These are phyloP conservation scores for Calephelis perditalis DNA, from an alignment of 2,888 invertebrate genomes.

Conservation along the genomic window DNA sequence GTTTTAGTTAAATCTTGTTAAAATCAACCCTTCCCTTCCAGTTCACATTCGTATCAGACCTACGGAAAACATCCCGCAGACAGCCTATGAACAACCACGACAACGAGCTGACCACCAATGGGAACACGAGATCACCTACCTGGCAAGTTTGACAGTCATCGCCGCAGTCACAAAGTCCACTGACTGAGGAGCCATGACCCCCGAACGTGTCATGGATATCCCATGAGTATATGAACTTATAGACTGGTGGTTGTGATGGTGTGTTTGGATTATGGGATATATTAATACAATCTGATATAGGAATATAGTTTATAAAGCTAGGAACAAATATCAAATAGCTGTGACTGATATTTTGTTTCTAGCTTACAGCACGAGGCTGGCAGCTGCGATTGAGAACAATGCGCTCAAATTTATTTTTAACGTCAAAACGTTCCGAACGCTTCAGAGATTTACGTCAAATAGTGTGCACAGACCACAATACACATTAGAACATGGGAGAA, in stretches of 20 bases:
- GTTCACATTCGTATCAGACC: conserved; percentile 63
- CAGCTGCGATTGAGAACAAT: too few relatives aligned
- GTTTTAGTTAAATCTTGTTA: too few relatives aligned
- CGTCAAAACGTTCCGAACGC: too few relatives aligned
- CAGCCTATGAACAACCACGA: conserved; percentile 45
- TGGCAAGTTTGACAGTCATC: conserved; percentile 63
- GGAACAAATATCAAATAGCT: neutral
- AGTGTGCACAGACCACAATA: too few relatives aligned
- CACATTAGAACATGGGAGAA: too few relatives aligned
- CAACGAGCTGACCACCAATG: conserved; percentile 62
- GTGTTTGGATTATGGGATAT: neutral
- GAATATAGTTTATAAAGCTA: neutral
- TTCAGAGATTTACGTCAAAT: too few relatives aligned
- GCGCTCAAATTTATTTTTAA: too few relatives aligned
- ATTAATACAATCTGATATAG: neutral
- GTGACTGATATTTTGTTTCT: too few relatives aligned
- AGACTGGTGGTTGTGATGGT: conserved; percentile 18
- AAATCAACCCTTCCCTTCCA: conserved; percentile 30
- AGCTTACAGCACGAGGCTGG: too few relatives aligned
- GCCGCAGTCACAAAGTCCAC: conserved; percentile 41
- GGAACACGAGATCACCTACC: conserved; percentile 50
- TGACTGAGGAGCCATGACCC: conserved; percentile 49
- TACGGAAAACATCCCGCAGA: conserved; percentile 55
- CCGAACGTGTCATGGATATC: conserved; percentile 64
- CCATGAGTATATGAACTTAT: conserved; percentile 45